A percentile compares a stretch with the other conserved stretches of the same genome.
These are phyloP conservation scores for Cettia cetti DNA, from an alignment of 2,113 vertebrate species.

Conservation along the genomic window DNA sequence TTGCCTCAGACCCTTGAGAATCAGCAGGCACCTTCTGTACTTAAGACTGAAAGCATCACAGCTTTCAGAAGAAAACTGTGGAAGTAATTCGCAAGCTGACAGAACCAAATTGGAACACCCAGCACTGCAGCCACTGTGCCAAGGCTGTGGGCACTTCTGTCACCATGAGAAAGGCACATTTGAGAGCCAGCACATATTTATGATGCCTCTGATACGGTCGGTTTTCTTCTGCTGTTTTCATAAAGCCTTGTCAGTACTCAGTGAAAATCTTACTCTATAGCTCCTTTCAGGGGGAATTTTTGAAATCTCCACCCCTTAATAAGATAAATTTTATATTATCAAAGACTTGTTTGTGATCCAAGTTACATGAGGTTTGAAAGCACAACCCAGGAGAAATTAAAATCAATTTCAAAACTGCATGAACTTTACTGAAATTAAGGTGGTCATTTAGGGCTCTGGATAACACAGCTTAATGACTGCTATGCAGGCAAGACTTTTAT, in stretches of 20 bases:
- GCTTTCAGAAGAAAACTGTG: conserved; percentile 9
- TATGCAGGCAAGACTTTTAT: not conserved
- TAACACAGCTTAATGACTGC: not conserved
- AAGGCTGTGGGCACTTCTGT: not conserved
- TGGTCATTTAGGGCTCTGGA: not conserved
- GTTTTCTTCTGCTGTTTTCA: not conserved
- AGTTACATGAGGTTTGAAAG: not conserved
- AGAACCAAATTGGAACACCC: conserved; percentile 38
- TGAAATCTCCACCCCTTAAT: not conserved
- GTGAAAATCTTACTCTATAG: not conserved
- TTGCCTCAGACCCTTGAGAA: not conserved
- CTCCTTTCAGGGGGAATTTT: not conserved
- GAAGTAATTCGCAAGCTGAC: conserved; percentile 37
- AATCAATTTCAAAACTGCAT: not conserved
- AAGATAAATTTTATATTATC: not conserved
- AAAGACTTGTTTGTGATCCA: not conserved
- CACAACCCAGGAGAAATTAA: not conserved
- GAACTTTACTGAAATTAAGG: not conserved
- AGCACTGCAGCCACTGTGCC: not conserved
- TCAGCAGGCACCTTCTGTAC: not conserved
- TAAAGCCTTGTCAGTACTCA: not conserved
- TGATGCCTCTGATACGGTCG: fast-evolving
- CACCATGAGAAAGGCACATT: not conserved
- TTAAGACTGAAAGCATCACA: not conserved
- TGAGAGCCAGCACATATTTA: not conserved